Conservation (phyloP, 2,797 vertebrate species). For the Parauchenoglanis ngamensis region DNA sequence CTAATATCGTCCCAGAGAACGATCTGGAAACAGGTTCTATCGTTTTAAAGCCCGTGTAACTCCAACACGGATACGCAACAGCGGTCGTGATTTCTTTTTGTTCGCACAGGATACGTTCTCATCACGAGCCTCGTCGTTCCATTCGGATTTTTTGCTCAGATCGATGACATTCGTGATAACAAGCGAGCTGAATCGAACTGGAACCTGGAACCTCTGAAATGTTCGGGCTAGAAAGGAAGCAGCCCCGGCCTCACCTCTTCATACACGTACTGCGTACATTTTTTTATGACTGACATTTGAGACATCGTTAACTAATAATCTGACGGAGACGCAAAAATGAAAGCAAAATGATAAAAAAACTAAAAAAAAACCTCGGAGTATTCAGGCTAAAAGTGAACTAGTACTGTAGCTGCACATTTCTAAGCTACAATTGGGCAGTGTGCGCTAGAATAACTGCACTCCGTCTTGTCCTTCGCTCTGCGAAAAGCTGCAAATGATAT, state of each 20-base stretch:
- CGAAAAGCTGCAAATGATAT: slow-evolving; percentile 45
- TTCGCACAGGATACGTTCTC: no score
- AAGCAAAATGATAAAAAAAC: not conserved
- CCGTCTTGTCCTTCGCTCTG: slow-evolving; percentile 43
- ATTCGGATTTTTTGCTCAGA: no score
- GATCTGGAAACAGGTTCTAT: not conserved
- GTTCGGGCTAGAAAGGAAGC: not conserved
- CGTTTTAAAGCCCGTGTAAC: not conserved
- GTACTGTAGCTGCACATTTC: no score
- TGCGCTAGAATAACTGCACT: slow-evolving; percentile 43
- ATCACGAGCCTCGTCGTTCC: no score
- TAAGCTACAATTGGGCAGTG: not conserved
- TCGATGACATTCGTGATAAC: no score
- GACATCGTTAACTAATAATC: no score
- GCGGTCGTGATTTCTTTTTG: no score
- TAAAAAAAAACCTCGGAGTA: not conserved
- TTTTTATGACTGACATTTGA: not conserved
- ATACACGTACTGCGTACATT: no score
- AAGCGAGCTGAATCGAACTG: no score
- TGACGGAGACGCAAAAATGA: not conserved
- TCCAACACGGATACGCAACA: not conserved
- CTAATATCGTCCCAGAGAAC: not conserved
- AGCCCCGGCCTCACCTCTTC: not conserved
- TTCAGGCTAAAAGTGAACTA: not conserved
- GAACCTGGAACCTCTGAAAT: no score